Evolutionary conservation across 23 tunicate genomes (phyloP), one percentile per base, ranked within the genome.

Genomic region (Diplosoma virens): DNA sequence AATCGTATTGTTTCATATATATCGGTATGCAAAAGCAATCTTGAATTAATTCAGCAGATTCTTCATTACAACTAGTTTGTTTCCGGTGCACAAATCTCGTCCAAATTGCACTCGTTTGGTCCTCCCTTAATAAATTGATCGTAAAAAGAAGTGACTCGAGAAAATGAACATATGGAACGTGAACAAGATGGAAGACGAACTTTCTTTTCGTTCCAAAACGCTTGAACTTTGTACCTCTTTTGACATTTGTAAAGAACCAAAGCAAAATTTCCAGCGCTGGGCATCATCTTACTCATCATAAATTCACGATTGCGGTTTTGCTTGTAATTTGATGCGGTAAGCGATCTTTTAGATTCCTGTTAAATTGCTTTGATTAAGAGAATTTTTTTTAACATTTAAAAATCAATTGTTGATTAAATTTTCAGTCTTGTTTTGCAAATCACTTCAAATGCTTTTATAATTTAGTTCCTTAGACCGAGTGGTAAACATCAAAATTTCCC

Each of bases 251-350:
- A 73, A 6, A 73, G 33, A 50, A 73, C 67, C 24, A 73, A 73
- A 37, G 79, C 79, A 9, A 73, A 34, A 27, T 73, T 73, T 26
- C 79, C 79, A 73, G 79, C 79, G 35, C 79, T 73, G 16, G 79
- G 79, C 3, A 48, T 73, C 79, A 73, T 48, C 16, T 34, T 17
- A 27, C 64, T 27, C 33, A 52, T 21, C 4, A 22, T 48, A 30
- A 50, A 73, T 4, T 27, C 17, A 4, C 79, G 45, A 4, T 4
- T 32, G 27, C 14, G 26, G 35, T 6, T 5, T 17, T 9, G 11
- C 22, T 11, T 16, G 11, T 69, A 22, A 36, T 69, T 36, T 23
- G 14, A 25, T 20, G 36, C 76, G 18, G 61, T 35, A 3, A 36
- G 55, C 17, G 76, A 59, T 37, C 20, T 3, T 9, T 35, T 37